Evolutionary conservation across 2,888 invertebrate species (phyloP), one percentile per base, ranked within the genome.

Genomic region (Glaucopsyche alexis): DNA sequence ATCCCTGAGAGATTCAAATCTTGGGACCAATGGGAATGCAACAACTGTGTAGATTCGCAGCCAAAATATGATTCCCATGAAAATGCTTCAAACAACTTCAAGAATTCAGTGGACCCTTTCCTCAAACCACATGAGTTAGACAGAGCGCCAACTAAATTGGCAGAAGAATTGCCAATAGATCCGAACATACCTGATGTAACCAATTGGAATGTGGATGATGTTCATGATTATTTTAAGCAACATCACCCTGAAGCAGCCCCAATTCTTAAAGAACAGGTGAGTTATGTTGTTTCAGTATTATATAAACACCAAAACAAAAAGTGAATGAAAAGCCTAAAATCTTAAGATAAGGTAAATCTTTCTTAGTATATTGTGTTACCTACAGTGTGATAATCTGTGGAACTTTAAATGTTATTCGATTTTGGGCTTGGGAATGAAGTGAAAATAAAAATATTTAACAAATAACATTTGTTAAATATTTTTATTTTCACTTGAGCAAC

Each of bases 181-280:
- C 94, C 94, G 13, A 94, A 91, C 73, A 95, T 96, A 80, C 97
- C 97, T 2, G 96, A 97, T 85, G 96, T 96, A 19, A 94, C 95
- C 0, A 94, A 95, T 80, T 99, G 98, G 98, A 95, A 95, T 0
- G 95, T 95, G 29, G 95, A 96, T 75, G 96, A 98, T 85, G 98
- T 98, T 1, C 96, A 95, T 83, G 94, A 95, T 71, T 98, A 96
- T 87, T 96, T 98, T 81, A 90, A 93, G 1, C 94, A 95, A 77
- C 95, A 96, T 82, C 97, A 98, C 78, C 95, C 96, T 0, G 95
- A 95, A 73, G 96, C 97, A 83, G 97, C 98, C 0, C 94, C 95
- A 74, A 95, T 96, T 49, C 97, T 99, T 79, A 94, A 94, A 82
- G 96, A 97, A 78, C 97, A 98, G 94, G 98, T 96, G 86, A 82